Evolutionary conservation across 2,888 invertebrate species (phyloP).

Genomic region (Cantharis nigra): DNA sequence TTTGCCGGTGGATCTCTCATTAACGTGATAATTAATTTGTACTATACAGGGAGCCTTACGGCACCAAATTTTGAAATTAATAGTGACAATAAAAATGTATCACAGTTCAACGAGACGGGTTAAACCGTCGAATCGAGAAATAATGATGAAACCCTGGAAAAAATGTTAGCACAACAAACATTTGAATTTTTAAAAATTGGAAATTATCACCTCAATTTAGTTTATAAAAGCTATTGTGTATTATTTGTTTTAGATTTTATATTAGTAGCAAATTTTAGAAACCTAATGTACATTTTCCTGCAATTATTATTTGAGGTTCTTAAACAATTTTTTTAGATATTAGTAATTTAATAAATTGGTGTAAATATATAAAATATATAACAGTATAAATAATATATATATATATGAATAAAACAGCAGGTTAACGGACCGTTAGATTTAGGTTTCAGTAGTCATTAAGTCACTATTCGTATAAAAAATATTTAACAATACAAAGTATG

Average conservation of each 20-base stretch:
- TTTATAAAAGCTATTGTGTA: neutral
- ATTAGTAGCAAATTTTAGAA: neutral
- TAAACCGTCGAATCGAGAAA: neutral
- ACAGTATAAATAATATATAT: slow-evolving; percentile 6
- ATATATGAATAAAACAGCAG: slow-evolving; percentile 29
- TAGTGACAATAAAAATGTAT: neutral
- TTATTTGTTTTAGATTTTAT: neutral
- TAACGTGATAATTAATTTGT: neutral
- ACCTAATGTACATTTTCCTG: slow-evolving; percentile 21
- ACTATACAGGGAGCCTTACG: neutral
- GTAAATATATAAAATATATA: slow-evolving; percentile 29
- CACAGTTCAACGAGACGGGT: neutral
- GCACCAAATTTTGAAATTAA: neutral
- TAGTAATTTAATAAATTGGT: slow-evolving; percentile 27
- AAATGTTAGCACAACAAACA: neutral
- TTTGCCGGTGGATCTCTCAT: neutral
- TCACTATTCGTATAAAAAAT: slow-evolving; percentile 22
- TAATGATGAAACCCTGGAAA: neutral
- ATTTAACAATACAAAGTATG: slow-evolving; percentile 19
- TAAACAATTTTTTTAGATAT: neutral
- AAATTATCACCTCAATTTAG: neutral
- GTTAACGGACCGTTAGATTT: slow-evolving; percentile 30
- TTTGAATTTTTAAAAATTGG: neutral
- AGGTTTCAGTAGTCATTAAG: slow-evolving; percentile 26
- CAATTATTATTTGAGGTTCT: slow-evolving; percentile 25